Evolutionary conservation across 2,888 invertebrate genomes (phyloP).

Genomic region (Diadegma fenestrale): DNA sequence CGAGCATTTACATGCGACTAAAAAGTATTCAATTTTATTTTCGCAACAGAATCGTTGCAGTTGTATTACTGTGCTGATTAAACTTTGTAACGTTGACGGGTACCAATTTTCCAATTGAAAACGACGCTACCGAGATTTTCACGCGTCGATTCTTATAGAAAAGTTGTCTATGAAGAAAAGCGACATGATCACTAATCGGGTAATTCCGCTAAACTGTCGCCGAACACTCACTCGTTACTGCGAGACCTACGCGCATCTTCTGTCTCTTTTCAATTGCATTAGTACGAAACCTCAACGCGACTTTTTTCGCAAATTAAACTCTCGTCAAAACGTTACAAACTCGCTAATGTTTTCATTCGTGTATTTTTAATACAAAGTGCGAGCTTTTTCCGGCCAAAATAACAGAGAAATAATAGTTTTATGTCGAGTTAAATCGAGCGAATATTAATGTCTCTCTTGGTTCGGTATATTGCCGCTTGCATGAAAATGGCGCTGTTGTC

Average conservation of each 20-base stretch:
- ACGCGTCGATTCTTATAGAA: conserved; percentile 14
- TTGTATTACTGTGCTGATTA: not conserved
- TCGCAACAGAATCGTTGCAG: not conserved
- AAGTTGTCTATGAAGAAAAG: conserved; percentile 50
- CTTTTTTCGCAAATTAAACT: not conserved
- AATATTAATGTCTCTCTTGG: conserved; percentile 18
- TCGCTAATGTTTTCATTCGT: not conserved
- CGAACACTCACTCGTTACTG: conserved; percentile 61
- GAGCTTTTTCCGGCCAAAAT: not conserved
- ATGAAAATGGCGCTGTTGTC: conserved; percentile 34
- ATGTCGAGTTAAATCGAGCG: conserved; percentile 23
- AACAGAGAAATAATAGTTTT: conserved; percentile 38
- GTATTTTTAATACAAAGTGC: not conserved
- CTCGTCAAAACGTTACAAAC: not conserved
- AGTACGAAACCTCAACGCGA: conserved; percentile 3
- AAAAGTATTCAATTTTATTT: conserved; percentile 10
- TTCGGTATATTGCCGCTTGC: conserved; percentile 31
- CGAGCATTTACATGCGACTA: conserved; percentile 36
- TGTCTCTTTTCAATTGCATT: conserved; percentile 48
- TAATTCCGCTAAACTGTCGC: conserved; percentile 64
- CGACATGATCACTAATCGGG: conserved; percentile 69
- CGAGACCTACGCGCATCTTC: conserved; percentile 63
- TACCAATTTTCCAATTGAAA: conserved; percentile 5
- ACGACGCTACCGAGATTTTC: conserved; percentile 26
- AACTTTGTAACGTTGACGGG: not conserved